Conservation (phyloP, 53 echinoderm and acorn worm species). For the Actinopyga echinites region DNA sequence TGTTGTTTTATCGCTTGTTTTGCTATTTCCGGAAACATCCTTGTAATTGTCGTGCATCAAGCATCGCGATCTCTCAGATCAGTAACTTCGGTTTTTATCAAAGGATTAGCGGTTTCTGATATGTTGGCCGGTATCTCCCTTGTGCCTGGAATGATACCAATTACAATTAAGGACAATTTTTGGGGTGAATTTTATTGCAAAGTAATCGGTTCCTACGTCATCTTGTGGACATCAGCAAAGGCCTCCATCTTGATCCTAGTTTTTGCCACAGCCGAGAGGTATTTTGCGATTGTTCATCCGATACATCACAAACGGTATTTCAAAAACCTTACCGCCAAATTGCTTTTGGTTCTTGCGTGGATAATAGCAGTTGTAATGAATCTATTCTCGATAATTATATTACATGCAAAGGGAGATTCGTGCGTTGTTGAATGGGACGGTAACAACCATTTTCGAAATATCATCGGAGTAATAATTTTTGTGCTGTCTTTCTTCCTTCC, state of each 20-base stretch:
- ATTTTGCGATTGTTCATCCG: slow-evolving; percentile 69
- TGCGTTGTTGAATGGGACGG: slow-evolving; percentile 58
- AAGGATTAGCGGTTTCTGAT: slow-evolving; percentile 62
- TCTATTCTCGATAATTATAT: slow-evolving; percentile 52
- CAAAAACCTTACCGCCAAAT: slow-evolving; percentile 45
- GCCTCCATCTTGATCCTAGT: slow-evolving; percentile 80
- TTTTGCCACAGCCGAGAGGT: slow-evolving; percentile 81
- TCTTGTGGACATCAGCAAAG: slow-evolving; percentile 80
- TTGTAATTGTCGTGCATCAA: slow-evolving; percentile 59
- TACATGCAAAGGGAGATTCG: slow-evolving; percentile 17
- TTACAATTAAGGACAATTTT: slow-evolving; percentile 12
- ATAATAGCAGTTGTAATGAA: slow-evolving; percentile 55
- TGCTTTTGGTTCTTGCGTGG: slow-evolving; percentile 54
- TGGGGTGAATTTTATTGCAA: slow-evolving; percentile 79
- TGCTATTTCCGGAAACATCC: slow-evolving; percentile 61
- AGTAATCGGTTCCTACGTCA: slow-evolving; percentile 70
- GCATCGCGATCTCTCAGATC: slow-evolving; percentile 52
- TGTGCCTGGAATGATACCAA: slow-evolving; percentile 50
- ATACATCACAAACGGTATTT: slow-evolving; percentile 61
- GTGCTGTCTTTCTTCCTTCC: slow-evolving; percentile 25
- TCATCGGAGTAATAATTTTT: slow-evolving; percentile 29
- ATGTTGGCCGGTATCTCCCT: slow-evolving; percentile 52
- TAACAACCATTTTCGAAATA: not conserved
- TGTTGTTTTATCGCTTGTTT: slow-evolving; percentile 49
- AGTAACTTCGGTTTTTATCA: slow-evolving; percentile 69